Evolutionary conservation across 2,113 vertebrate species (phyloP).

Genomic region (Gymnocephalus cernua): DNA sequence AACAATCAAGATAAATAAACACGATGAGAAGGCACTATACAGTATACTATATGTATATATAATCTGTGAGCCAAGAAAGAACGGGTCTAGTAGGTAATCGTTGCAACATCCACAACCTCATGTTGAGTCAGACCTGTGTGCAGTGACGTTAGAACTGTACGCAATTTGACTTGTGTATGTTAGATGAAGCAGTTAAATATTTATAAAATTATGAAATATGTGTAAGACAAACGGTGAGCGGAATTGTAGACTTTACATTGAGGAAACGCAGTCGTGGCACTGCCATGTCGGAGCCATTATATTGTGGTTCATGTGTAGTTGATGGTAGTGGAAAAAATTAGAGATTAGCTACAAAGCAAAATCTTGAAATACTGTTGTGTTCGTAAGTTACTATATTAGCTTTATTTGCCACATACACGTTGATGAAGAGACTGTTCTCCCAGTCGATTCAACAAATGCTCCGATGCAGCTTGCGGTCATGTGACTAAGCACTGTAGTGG

Average conservation of each 20-base stretch:
- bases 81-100: background rate
- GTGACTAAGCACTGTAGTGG: background rate
- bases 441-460: background rate
- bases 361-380: background rate
- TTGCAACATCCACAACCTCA: background rate
- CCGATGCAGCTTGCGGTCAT: background rate
- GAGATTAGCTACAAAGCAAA: background rate
- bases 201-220: background rate
- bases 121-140: background rate
- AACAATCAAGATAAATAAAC: too few species aligned
- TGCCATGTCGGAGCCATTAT: background rate
- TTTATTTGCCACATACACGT: too few species aligned
- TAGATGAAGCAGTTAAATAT: background rate
- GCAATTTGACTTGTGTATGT: background rate
- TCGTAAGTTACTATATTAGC: background rate
- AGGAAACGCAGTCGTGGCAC: background rate
- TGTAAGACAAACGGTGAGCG: background rate
- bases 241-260: background rate
- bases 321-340: background rate
- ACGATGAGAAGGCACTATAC: too few species aligned
- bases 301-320: background rate
- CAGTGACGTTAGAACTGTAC: background rate
- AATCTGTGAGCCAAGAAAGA: background rate
- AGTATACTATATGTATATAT: too few species aligned
- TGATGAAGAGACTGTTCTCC: too few species aligned